Evolutionary conservation across 1,140 invertebrate species (phyloP).

Genomic region (Polyergus mexicanus): DNA sequence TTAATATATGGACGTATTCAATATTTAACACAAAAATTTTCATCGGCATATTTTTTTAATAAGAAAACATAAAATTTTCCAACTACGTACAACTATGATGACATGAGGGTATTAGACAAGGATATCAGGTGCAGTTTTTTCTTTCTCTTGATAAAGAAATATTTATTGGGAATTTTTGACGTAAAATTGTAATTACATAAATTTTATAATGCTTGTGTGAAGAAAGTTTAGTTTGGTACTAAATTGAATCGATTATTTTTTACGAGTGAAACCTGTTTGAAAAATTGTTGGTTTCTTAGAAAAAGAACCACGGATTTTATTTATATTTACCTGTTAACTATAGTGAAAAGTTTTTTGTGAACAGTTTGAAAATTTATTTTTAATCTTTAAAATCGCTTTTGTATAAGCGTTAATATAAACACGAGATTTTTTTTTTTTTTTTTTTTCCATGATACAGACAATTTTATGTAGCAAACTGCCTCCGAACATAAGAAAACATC

Average conservation of each 20-base stretch:
- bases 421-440: slow-evolving; percentile 11
- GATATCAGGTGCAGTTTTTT: neutral
- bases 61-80: too few relatives aligned
- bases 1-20: too few relatives aligned
- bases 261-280: neutral
- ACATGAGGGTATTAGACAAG: neutral
- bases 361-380: neutral
- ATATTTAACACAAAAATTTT: too few relatives aligned
- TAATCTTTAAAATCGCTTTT: slow-evolving; percentile 2
- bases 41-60: too few relatives aligned
- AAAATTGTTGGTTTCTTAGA: neutral
- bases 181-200: neutral
- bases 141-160: neutral
- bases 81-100: neutral
- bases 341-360: neutral
- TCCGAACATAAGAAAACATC: slow-evolving; percentile 29
- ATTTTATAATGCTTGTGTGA: neutral
- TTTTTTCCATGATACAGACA: neutral
- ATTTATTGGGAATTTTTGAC: neutral
- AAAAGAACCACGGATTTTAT: neutral
- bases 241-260: slow-evolving; percentile 1
- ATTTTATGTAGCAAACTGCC: slow-evolving; percentile 12
- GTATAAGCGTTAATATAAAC: neutral
- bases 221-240: neutral
- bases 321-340: neutral